These are phyloP conservation scores for Brenthis daphne DNA, from an alignment of 2,888 invertebrate genomes.

Conservation along the genomic window DNA sequence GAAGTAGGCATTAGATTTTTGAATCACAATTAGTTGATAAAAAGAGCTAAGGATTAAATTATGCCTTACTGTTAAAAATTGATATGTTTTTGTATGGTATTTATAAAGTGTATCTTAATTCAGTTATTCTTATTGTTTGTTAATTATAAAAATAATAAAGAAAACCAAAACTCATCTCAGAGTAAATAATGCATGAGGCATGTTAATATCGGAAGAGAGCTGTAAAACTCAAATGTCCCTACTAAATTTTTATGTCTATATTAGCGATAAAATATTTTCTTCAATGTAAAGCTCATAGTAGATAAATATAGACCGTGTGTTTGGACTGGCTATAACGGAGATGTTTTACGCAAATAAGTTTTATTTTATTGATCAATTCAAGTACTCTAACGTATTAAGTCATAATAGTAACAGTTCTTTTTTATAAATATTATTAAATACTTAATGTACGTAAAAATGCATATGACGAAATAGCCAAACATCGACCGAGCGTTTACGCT, in stretches of 20 bases:
- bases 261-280: constrained; percentile 30
- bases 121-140: no score
- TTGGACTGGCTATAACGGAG: not conserved
- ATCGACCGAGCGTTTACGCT: constrained; percentile 55
- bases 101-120: no score
- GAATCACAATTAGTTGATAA: no score
- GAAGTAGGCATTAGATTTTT: no score
- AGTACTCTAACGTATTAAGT: constrained; percentile 15
- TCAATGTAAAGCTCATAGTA: constrained; percentile 23
- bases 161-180: not conserved
- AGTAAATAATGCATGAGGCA: constrained; percentile 12
- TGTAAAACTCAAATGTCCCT: constrained; percentile 31
- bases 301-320: constrained; percentile 8
- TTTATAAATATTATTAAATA: constrained; percentile 9
- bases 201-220: constrained; percentile 29
- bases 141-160: constrained; percentile 3
- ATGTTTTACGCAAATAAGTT: not conserved
- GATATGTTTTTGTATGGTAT: no score
- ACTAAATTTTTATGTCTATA: constrained; percentile 33
- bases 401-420: constrained; percentile 16
- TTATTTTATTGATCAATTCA: constrained; percentile 12
- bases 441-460: constrained; percentile 33
- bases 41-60: no score
- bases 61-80: no score
- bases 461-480: constrained; percentile 47